These are phyloP conservation scores for Caenorhabditis tropicalis DNA, from an alignment of 1,140 invertebrate genomes.

Conservation along the genomic window DNA sequence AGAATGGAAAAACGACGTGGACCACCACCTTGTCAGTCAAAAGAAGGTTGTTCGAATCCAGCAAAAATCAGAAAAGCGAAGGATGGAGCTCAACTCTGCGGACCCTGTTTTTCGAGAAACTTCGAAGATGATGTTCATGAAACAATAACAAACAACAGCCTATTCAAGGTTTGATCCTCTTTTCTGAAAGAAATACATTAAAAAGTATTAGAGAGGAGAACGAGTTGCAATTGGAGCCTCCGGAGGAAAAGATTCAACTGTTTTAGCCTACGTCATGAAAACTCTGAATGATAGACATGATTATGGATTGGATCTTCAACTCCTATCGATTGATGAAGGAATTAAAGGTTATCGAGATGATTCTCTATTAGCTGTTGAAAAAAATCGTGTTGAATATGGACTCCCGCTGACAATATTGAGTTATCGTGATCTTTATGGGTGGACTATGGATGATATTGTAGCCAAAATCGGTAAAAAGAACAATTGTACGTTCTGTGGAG, in stretches of 20 bases:
- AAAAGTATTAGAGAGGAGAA: constrained; percentile 77
- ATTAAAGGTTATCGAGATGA: constrained; percentile 97
- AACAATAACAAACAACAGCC: not conserved
- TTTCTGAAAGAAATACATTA: not conserved
- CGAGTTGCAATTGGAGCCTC: constrained; percentile 93
- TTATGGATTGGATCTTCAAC: constrained; percentile 87
- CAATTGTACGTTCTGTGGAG: constrained; percentile 80
- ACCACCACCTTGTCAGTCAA: constrained; percentile 19
- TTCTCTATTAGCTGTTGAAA: constrained; percentile 77
- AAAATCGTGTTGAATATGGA: constrained; percentile 72
- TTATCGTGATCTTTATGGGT: constrained; percentile 97
- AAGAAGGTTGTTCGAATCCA: constrained; percentile 12
- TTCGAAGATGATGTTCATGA: constrained; percentile 46
- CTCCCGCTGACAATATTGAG: constrained; percentile 94
- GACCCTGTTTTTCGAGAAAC: constrained; percentile 7
- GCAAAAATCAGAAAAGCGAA: constrained; percentile 35
- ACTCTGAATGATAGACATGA: constrained; percentile 87
- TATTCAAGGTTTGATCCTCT: constrained; percentile 6
- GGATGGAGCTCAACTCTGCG: constrained; percentile 40
- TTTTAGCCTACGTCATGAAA: constrained; percentile 82
- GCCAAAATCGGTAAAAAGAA: constrained; percentile 91
- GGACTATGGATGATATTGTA: constrained; percentile 99
- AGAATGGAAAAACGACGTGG: constrained; percentile 17
- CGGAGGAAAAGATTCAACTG: constrained; percentile 98
- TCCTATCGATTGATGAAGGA: constrained; percentile 97